A percentile compares a stretch with the other conserved stretches of the same genome.
phyloP scores from a whole-genome alignment of 2,113 vertebrate genomes.

The Python bivittatus region DNA sequence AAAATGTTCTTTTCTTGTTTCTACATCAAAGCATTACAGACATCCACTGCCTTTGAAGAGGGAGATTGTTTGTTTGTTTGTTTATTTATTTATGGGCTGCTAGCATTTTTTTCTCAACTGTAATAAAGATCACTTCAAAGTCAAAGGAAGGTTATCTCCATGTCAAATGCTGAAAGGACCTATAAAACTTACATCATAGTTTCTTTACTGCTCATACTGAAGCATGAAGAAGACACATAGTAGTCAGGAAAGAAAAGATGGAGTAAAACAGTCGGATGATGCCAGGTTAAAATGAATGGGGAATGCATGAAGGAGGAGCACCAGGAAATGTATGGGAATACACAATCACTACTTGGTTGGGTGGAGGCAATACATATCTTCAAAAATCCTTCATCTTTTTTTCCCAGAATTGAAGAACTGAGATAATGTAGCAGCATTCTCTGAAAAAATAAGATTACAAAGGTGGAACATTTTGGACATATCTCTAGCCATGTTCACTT shows the following conservation, averaged over 20 bases:
- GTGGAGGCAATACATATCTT: neutral
- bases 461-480: neutral
- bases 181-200: constrained; percentile 21
- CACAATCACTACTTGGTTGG: neutral
- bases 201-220: constrained; percentile 10
- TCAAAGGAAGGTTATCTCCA: constrained; percentile 39
- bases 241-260: neutral
- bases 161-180: constrained; percentile 15
- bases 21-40: constrained; percentile 24
- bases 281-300: too few relatives aligned
- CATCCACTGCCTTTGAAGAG: constrained; percentile 43
- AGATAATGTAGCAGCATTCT: neutral
- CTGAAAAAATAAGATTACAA: neutral
- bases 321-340: neutral
- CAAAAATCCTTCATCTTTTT: neutral
- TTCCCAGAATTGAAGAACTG: neutral
- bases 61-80: constrained; percentile 19
- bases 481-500: neutral
- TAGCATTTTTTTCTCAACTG: neutral
- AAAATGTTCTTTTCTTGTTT: constrained; percentile 41
- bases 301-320: too few relatives aligned
- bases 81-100: constrained; percentile 2
- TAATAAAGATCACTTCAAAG: constrained; percentile 12
- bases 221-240: neutral
- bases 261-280: neutral